A percentile compares a stretch with the other conserved stretches of the same genome.
Conservation (phyloP, 1,140 invertebrate genomes). For the Leptinotarsa undecemlineata region DNA sequence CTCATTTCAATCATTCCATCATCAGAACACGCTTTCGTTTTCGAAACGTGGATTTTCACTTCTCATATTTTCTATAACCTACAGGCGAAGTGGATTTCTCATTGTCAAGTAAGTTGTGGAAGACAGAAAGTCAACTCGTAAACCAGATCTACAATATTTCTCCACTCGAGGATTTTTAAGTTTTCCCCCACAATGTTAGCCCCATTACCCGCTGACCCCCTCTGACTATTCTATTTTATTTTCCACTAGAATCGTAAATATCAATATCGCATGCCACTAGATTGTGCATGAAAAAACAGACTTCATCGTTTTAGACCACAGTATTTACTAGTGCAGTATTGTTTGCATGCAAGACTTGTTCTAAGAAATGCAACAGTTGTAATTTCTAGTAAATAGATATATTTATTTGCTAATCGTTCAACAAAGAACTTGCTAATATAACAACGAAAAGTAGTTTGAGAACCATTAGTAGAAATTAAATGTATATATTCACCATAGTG, state of each 20-base stretch:
- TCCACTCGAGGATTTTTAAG: background rate
- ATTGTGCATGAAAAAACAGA: background rate
- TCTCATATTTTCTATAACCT: background rate
- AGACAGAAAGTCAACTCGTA: background rate
- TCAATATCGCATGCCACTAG: background rate
- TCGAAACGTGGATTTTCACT: background rate
- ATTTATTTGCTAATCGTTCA: too few relatives aligned
- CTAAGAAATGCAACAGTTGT: too few relatives aligned
- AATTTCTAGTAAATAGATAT: too few relatives aligned
- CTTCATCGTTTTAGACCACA: too few relatives aligned
- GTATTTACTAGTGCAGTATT: background rate
- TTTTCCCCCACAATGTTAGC: background rate
- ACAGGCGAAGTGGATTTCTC: conserved; percentile 49
- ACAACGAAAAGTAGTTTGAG: too few relatives aligned
- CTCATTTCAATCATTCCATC: background rate
- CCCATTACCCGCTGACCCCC: background rate
- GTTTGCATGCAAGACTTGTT: background rate
- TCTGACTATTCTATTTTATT: background rate
- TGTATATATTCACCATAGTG: too few relatives aligned
- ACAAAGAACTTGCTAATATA: too few relatives aligned
- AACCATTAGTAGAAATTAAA: too few relatives aligned
- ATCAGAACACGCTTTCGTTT: background rate
- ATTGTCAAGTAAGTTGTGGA: conserved; percentile 47
- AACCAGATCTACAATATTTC: background rate
- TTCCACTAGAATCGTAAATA: background rate